Evolutionary conservation across 2,113 vertebrate genomes (phyloP).

Genomic region (Prolemur simus): DNA sequence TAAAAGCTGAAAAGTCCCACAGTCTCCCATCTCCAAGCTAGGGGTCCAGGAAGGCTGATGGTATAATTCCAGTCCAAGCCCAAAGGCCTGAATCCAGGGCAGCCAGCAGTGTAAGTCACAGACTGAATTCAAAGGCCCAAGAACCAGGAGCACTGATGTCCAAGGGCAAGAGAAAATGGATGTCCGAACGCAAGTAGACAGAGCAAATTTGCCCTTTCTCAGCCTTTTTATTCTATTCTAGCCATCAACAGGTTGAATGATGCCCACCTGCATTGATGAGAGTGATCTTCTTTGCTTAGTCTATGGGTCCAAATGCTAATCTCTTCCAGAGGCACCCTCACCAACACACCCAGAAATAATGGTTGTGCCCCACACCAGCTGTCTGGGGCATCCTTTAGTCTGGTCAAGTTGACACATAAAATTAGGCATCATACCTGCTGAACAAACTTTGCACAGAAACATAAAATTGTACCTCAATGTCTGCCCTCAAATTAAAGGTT

Average conservation of each 20-base stretch:
- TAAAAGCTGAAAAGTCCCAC: not conserved
- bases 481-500: not conserved
- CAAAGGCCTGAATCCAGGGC: not conserved
- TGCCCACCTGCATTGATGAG: not conserved
- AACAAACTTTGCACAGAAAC: constrained; percentile 50
- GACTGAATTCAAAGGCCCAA: not conserved
- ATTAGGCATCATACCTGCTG: not conserved
- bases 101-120: not conserved
- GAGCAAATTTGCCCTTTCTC: not conserved
- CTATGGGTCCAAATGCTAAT: not conserved
- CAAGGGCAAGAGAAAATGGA: no score
- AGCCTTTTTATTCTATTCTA: not conserved
- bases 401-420: not conserved
- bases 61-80: not conserved
- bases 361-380: no score
- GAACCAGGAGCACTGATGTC: not conserved
- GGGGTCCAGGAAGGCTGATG: not conserved
- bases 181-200: not conserved
- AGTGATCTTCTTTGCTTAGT: not conserved
- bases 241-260: not conserved
- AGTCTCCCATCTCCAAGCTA: not conserved
- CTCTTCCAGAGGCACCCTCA: not conserved
- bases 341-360: not conserved
- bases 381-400: not conserved
- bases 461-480: constrained; percentile 25